These are phyloP conservation scores for Chydorus sphaericus DNA, from an alignment of 2,888 invertebrate genomes.

Conservation along the genomic window DNA sequence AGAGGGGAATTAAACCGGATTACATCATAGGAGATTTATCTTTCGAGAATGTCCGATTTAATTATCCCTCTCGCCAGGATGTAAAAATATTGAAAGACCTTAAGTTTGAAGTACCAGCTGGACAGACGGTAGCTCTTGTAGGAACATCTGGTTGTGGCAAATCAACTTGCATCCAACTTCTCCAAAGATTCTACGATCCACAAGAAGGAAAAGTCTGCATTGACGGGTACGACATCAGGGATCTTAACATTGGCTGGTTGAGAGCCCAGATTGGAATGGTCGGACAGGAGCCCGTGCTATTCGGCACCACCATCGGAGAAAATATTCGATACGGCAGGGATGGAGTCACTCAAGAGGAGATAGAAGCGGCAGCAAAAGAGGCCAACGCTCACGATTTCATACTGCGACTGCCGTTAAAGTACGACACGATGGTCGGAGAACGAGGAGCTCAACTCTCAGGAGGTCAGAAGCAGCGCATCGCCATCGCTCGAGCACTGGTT, in stretches of 20 bases:
- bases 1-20: constrained; percentile 41
- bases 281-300: constrained; percentile 74
- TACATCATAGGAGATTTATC: constrained; percentile 28
- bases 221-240: constrained; percentile 50
- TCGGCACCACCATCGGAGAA: constrained; percentile 35
- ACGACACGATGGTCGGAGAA: constrained; percentile 11
- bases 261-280: constrained; percentile 71
- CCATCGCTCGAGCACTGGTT: constrained; percentile 34
- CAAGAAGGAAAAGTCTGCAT: constrained; percentile 28
- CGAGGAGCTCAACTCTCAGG: constrained; percentile 24
- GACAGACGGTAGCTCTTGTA: constrained; percentile 23
- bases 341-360: constrained; percentile 45
- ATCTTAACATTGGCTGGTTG: constrained; percentile 63
- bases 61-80: constrained; percentile 33
- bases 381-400: constrained; percentile 66
- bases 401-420: constrained; percentile 46
- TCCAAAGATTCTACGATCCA: constrained; percentile 28
- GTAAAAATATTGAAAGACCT: constrained; percentile 24
- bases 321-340: constrained; percentile 49
- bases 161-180: constrained; percentile 25
- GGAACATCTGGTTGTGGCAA: constrained; percentile 29
- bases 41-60: constrained; percentile 31
- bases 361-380: constrained; percentile 51
- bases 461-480: constrained; percentile 31
- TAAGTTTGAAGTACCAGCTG: not conserved